These are phyloP conservation scores for Ricordea florida DNA, from an alignment of 92 coral and sea anemone species.

Conservation along the genomic window DNA sequence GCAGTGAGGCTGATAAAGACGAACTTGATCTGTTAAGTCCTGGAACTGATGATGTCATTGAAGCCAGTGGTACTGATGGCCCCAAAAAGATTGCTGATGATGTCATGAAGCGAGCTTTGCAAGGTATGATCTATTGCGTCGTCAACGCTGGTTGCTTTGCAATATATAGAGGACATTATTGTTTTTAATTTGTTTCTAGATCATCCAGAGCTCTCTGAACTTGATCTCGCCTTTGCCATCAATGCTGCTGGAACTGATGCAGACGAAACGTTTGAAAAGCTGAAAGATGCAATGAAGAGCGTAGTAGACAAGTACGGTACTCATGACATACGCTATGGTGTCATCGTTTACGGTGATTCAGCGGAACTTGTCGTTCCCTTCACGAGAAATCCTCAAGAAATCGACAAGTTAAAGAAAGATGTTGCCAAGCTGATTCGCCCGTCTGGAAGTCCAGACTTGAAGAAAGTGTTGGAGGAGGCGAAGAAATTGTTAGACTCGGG, in stretches of 20 bases:
- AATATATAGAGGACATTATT: background rate
- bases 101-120: constrained; percentile 65
- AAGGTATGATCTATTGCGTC: constrained; percentile 16
- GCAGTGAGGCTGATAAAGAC: constrained; percentile 62
- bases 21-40: constrained; percentile 58
- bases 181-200: constrained; percentile 8
- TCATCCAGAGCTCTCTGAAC: constrained; percentile 46
- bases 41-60: constrained; percentile 58
- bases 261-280: constrained; percentile 51
- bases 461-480: constrained; percentile 60
- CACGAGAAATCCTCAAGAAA: constrained; percentile 56
- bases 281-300: constrained; percentile 51
- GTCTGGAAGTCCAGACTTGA: constrained; percentile 60
- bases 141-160: background rate
- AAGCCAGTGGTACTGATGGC: constrained; percentile 57
- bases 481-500: constrained; percentile 54
- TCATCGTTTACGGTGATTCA: constrained; percentile 67
- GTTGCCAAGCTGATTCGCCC: constrained; percentile 48
- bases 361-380: constrained; percentile 37
- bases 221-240: constrained; percentile 73
- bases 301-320: constrained; percentile 69
- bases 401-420: constrained; percentile 22
- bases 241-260: constrained; percentile 59
- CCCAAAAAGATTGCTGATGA: constrained; percentile 41
- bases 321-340: constrained; percentile 62